These are phyloP conservation scores for Athripsodes cinereus DNA, from an alignment of 2,888 invertebrate genomes.

Conservation along the genomic window DNA sequence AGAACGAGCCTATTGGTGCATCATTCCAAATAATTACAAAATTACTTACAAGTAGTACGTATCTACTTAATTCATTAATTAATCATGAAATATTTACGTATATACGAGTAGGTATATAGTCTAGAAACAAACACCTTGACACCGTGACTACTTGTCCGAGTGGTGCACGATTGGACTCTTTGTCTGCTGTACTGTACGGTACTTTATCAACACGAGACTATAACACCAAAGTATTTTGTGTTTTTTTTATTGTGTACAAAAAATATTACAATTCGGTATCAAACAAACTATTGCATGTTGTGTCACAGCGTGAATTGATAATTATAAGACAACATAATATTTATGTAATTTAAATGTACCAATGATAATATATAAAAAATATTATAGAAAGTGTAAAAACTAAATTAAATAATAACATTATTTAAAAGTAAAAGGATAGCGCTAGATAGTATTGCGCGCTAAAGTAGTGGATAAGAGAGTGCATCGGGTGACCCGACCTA, in stretches of 20 bases:
- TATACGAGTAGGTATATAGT: background rate
- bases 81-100: background rate
- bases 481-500: conserved; percentile 14
- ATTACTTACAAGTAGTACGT: too few species aligned
- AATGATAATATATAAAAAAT: conserved; percentile 13
- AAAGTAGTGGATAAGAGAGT: background rate
- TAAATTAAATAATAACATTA: background rate
- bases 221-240: conserved; percentile 11
- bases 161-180: background rate
- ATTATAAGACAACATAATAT: conserved; percentile 2
- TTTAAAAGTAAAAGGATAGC: conserved; percentile 7
- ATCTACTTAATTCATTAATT: too few species aligned
- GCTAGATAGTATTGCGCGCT: conserved; percentile 12
- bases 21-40: background rate
- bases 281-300: background rate
- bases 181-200: conserved; percentile 1
- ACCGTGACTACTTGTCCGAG: background rate
- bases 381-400: conserved; percentile 13
- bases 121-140: too few species aligned
- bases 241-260: conserved; percentile 13
- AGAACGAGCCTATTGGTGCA: conserved; percentile 29
- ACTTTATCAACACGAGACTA: conserved; percentile 3
- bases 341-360: conserved; percentile 5
- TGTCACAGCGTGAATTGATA: background rate
- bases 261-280: conserved; percentile 5